These are phyloP conservation scores for Wiebesia pumilae DNA, from an alignment of 1,140 invertebrate genomes.

Conservation along the genomic window DNA sequence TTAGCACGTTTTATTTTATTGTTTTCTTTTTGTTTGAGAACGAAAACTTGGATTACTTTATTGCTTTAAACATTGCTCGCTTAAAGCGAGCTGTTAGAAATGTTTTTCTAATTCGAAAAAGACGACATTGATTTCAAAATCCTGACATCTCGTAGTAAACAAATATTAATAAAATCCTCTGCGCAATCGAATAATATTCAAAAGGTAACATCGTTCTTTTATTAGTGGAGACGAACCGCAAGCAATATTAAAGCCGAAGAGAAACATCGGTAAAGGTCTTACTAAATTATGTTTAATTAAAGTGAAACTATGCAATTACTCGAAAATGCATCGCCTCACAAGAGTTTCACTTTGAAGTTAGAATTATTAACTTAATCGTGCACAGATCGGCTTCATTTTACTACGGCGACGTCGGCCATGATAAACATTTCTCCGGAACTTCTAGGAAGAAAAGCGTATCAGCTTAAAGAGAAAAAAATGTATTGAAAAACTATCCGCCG, in stretches of 20 bases:
- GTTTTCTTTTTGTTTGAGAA: too few relatives aligned
- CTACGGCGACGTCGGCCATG: neutral
- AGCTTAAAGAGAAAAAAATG: neutral
- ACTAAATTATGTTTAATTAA: conserved; percentile 19
- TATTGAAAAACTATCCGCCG: neutral
- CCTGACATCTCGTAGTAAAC: too few relatives aligned
- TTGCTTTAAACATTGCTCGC: too few relatives aligned
- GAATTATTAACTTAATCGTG: neutral
- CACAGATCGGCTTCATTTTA: neutral
- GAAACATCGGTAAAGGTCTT: neutral
- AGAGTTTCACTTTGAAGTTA: neutral
- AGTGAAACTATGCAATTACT: conserved; percentile 22
- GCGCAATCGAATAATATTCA: neutral
- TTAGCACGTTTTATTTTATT: too few relatives aligned
- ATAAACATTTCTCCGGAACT: neutral
- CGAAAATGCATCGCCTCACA: neutral
- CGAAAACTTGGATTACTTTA: too few relatives aligned
- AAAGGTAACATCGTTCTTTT: neutral
- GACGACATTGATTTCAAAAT: too few relatives aligned
- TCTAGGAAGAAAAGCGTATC: neutral
- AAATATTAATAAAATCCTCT: neutral
- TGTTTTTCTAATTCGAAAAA: too few relatives aligned
- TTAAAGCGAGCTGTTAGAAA: too few relatives aligned
- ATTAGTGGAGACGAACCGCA: neutral
- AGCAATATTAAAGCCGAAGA: neutral